phyloP scores from a whole-genome alignment of 2,888 invertebrate species.

The Eupeodes latifasciatus region DNA sequence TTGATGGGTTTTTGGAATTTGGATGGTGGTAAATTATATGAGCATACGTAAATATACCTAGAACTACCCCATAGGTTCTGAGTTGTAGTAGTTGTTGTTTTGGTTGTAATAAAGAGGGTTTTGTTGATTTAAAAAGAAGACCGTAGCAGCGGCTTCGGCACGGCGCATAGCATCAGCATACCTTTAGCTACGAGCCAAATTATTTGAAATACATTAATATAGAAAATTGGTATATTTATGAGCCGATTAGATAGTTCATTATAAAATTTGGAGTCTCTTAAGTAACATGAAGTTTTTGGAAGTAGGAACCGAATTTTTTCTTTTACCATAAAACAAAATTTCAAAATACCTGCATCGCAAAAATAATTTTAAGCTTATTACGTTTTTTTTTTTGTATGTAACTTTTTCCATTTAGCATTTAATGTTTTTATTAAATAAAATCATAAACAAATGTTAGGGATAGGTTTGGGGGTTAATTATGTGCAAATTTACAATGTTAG shows the following conservation, averaged over 20 bases:
- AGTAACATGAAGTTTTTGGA: not conserved
- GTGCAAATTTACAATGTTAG: constrained; percentile 79
- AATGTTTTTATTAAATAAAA: constrained; percentile 16
- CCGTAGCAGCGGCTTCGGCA: not conserved
- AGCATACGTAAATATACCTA: not conserved
- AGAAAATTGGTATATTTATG: constrained; percentile 12
- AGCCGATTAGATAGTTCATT: constrained; percentile 25
- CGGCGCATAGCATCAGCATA: no score
- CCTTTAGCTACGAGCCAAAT: not conserved
- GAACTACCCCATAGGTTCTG: not conserved
- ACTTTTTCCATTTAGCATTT: not conserved
- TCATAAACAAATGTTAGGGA: constrained; percentile 55
- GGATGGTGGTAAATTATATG: not conserved
- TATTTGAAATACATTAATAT: not conserved
- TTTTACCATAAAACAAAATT: not conserved
- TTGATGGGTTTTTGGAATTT: no score
- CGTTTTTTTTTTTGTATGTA: not conserved
- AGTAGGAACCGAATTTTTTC: not conserved
- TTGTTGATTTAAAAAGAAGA: constrained; percentile 22
- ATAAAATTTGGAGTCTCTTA: not conserved
- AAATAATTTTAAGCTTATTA: constrained; percentile 39
- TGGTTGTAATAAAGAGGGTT: not conserved
- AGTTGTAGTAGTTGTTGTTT: no score
- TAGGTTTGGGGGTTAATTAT: constrained; percentile 77
- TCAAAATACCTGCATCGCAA: constrained; percentile 11